phyloP scores from a whole-genome alignment of 2,113 vertebrate genomes.

The Colossoma macropomum region DNA sequence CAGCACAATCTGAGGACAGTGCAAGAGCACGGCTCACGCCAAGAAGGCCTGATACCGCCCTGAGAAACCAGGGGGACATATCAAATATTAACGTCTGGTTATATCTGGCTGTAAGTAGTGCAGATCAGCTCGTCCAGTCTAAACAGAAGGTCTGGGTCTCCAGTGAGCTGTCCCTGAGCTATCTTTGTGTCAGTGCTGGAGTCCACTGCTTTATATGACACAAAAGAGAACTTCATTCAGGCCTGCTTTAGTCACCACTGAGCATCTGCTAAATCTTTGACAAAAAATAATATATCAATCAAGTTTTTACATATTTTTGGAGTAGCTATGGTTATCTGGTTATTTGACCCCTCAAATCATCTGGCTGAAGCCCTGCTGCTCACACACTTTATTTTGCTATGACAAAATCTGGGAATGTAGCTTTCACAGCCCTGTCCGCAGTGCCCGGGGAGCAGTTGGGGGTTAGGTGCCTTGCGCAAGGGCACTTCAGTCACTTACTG shows the following conservation, averaged over 20 bases:
- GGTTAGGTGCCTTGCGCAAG: too few relatives aligned
- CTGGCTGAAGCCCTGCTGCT: too few relatives aligned
- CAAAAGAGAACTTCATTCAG: not conserved
- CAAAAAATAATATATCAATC: not conserved
- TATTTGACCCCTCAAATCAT: too few relatives aligned
- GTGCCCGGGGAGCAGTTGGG: too few relatives aligned
- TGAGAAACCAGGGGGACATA: not conserved
- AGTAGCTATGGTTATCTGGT: not conserved
- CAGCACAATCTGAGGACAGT: constrained; percentile 43
- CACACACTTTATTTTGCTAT: too few relatives aligned
- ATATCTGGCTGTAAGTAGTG: constrained; percentile 13
- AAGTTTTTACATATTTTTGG: not conserved
- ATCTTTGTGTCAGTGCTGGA: constrained; percentile 10
- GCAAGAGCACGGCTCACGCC: constrained; percentile 21
- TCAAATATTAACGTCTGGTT: constrained; percentile 44
- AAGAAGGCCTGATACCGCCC: constrained; percentile 5
- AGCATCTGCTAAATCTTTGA: not conserved
- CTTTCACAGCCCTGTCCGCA: too few relatives aligned
- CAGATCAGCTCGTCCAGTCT: constrained; percentile 22
- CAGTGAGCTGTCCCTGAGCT: constrained; percentile 23
- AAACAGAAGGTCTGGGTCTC: constrained; percentile 32
- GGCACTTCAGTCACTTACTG: too few relatives aligned
- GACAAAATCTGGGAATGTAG: too few relatives aligned
- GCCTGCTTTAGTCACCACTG: not conserved
- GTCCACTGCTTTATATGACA: constrained; percentile 23